phyloP scores from a whole-genome alignment of 1,140 invertebrate genomes.

The Antheraea pernyi region DNA sequence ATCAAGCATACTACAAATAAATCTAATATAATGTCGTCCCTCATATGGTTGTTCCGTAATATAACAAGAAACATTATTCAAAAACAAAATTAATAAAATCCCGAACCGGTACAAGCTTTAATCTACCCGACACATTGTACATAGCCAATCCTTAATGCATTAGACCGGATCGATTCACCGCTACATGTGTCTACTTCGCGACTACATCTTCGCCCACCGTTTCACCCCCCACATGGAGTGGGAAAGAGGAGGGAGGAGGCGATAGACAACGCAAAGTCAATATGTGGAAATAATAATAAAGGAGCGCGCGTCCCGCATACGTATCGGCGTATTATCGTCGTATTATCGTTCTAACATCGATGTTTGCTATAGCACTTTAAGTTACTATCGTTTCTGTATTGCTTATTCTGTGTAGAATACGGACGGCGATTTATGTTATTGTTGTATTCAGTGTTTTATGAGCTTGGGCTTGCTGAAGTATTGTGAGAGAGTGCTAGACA shows the following conservation, averaged over 20 bases:
- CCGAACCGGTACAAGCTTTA: not conserved
- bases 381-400: conserved; percentile 8
- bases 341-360: conserved; percentile 48
- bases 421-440: conserved; percentile 5
- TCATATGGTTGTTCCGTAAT: too few relatives aligned
- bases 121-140: conserved; percentile 18
- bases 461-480: not conserved
- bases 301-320: conserved; percentile 56
- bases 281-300: conserved; percentile 76
- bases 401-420: conserved; percentile 2
- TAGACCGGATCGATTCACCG: conserved; percentile 62
- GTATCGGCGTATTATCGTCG: conserved; percentile 57
- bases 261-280: conserved; percentile 67
- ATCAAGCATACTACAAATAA: too few relatives aligned
- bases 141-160: conserved; percentile 67
- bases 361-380: conserved; percentile 14
- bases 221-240: conserved; percentile 13
- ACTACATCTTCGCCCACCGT: conserved; percentile 46
- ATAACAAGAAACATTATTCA: not conserved
- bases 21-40: too few relatives aligned
- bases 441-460: conserved; percentile 6
- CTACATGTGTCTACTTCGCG: conserved; percentile 64
- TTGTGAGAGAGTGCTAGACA: not conserved
- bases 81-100: conserved; percentile 4
- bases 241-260: conserved; percentile 19